phyloP scores from a whole-genome alignment of 2,888 invertebrate species.

The Sturmia bella region DNA sequence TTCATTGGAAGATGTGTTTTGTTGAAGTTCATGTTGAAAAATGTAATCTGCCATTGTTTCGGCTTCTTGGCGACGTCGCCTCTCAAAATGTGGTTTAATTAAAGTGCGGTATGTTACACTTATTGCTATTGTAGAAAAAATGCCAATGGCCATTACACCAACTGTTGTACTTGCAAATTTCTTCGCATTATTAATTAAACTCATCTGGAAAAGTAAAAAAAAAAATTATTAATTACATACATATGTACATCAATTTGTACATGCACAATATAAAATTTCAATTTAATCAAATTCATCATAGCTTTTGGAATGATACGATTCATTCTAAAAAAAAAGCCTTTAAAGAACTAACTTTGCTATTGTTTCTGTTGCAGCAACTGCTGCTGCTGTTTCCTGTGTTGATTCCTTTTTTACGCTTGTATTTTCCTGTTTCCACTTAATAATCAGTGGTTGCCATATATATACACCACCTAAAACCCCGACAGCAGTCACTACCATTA shows the following conservation, averaged over 20 bases:
- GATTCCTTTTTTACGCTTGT: slow-evolving; percentile 37
- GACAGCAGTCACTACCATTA: slow-evolving; percentile 80
- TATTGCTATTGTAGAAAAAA: slow-evolving; percentile 74
- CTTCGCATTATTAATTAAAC: slow-evolving; percentile 74
- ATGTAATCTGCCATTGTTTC: slow-evolving; percentile 79
- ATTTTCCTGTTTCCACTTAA: slow-evolving; percentile 75
- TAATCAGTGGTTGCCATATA: slow-evolving; percentile 82
- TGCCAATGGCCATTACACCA: slow-evolving; percentile 77
- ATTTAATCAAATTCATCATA: slow-evolving; percentile 1
- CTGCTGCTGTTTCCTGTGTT: slow-evolving; percentile 1
- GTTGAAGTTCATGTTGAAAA: slow-evolving; percentile 76
- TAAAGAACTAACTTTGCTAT: slow-evolving; percentile 53
- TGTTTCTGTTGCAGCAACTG: neutral
- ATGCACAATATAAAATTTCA: neutral
- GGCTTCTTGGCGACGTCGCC: slow-evolving; percentile 75
- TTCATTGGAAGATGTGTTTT: slow-evolving; percentile 26
- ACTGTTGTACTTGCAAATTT: slow-evolving; percentile 74
- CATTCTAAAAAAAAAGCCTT: neutral
- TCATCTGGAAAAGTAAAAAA: slow-evolving; percentile 76
- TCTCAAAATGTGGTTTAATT: slow-evolving; percentile 76
- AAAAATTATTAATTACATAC: neutral
- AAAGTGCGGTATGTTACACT: slow-evolving; percentile 74
- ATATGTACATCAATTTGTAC: too few relatives aligned
- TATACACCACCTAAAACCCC: slow-evolving; percentile 81
- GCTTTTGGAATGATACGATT: too few relatives aligned